Conservation (phyloP, 1,140 invertebrate genomes). For the Ephestia elutella region DNA sequence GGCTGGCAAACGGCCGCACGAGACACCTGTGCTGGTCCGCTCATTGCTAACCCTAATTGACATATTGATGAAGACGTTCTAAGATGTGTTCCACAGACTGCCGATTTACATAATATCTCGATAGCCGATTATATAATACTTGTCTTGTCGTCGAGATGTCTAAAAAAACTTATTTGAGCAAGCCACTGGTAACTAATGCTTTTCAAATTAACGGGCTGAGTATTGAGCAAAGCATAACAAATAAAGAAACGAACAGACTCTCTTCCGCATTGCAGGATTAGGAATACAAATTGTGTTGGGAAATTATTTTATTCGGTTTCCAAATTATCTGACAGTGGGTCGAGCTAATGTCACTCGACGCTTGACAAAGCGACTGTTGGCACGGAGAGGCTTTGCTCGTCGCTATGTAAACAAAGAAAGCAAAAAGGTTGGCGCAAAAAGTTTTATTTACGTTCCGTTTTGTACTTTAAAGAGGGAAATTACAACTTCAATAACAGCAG, state of each 20-base stretch:
- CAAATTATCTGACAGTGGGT: conserved; percentile 66
- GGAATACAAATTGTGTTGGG: conserved; percentile 35
- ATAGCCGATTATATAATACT: too few species aligned
- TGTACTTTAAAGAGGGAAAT: conserved; percentile 38
- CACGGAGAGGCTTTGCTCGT: conserved; percentile 66
- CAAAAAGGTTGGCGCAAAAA: conserved; percentile 58
- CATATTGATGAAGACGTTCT: conserved; percentile 41
- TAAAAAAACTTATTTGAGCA: neutral
- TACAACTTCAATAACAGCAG: conserved; percentile 31
- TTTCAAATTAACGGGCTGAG: too few species aligned
- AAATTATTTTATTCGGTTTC: conserved; percentile 64
- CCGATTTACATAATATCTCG: too few species aligned
- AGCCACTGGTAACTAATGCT: too few species aligned
- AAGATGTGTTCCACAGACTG: neutral
- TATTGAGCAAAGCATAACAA: conserved; percentile 10
- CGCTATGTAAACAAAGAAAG: conserved; percentile 63
- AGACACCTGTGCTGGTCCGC: conserved; percentile 46
- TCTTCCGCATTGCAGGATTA: conserved; percentile 10
- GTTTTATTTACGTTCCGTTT: conserved; percentile 54
- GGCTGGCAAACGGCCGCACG: conserved; percentile 53
- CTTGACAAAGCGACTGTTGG: conserved; percentile 71
- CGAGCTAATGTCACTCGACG: conserved; percentile 68
- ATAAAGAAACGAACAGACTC: neutral
- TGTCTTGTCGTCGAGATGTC: too few species aligned
- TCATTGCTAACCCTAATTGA: conserved; percentile 48